A percentile compares a stretch with the other conserved stretches of the same genome.
Evolutionary conservation across 1,140 invertebrate genomes (phyloP).

Genomic region (Drosophila erecta): DNA sequence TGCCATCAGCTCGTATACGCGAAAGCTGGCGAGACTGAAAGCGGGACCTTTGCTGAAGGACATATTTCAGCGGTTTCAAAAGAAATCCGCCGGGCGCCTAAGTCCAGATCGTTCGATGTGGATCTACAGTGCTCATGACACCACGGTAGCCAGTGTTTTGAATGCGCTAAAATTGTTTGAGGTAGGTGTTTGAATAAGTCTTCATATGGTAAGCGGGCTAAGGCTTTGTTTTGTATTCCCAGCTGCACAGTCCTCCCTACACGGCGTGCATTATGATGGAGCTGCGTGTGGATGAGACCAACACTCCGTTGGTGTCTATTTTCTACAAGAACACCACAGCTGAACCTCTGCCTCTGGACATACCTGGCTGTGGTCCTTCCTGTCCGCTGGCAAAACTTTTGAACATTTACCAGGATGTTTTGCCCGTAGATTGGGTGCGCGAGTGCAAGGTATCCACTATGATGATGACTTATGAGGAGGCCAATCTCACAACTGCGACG

Average conservation of each 20-base stretch:
- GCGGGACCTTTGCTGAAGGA: conserved; percentile 89
- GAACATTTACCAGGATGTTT: conserved; percentile 85
- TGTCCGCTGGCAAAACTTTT: conserved; percentile 87
- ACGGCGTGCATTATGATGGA: conserved; percentile 90
- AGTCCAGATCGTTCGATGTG: conserved; percentile 87
- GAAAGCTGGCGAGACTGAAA: conserved; percentile 86
- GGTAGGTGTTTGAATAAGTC: conserved; percentile 42
- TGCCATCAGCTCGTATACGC: conserved; percentile 85
- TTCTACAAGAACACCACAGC: conserved; percentile 88
- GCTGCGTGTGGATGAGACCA: conserved; percentile 85
- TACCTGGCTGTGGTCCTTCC: conserved; percentile 87
- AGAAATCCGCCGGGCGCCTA: conserved; percentile 83
- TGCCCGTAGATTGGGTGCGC: conserved; percentile 86
- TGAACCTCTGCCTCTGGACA: conserved; percentile 85
- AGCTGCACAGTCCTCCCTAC: conserved; percentile 89
- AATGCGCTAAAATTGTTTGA: conserved; percentile 91
- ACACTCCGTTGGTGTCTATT: conserved; percentile 85
- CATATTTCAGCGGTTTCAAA: conserved; percentile 87
- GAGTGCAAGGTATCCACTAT: conserved; percentile 85
- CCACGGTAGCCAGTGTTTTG: conserved; percentile 91
- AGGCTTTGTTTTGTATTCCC: not conserved
- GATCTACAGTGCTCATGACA: conserved; percentile 93
- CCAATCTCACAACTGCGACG: conserved; percentile 75
- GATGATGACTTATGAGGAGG: conserved; percentile 82
- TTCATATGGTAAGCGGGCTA: not conserved